A percentile compares a stretch with the other conserved stretches of the same genome.
phyloP scores from a whole-genome alignment of 2,888 invertebrate genomes.

The Trichogramma dendrolimi region DNA sequence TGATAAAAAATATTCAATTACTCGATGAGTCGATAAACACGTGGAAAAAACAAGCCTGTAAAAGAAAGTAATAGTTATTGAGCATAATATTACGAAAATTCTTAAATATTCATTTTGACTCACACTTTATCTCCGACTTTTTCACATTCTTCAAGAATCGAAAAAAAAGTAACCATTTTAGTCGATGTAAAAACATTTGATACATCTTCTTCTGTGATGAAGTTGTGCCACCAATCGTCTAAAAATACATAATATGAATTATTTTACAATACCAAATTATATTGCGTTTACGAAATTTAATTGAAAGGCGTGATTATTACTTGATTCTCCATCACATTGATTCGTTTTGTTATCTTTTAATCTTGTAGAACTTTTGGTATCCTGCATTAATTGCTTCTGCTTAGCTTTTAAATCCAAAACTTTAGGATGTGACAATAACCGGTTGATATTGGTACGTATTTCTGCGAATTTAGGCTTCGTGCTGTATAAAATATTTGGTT shows the following conservation, averaged over 20 bases:
- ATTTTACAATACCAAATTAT: neutral
- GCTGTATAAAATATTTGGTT: too few relatives aligned
- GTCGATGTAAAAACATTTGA: constrained; percentile 69
- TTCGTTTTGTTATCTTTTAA: too few relatives aligned
- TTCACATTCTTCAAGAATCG: constrained; percentile 83
- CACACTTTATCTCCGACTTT: constrained; percentile 90
- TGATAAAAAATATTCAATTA: constrained; percentile 18
- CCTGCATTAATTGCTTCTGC: too few relatives aligned
- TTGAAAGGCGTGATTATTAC: too few relatives aligned
- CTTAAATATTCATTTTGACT: constrained; percentile 44
- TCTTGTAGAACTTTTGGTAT: too few relatives aligned
- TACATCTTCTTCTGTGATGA: constrained; percentile 69
- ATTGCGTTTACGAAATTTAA: neutral
- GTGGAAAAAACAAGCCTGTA: constrained; percentile 24
- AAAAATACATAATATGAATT: neutral
- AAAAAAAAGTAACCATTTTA: constrained; percentile 75
- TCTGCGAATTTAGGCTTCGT: too few relatives aligned
- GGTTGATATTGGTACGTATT: too few relatives aligned
- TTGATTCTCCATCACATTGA: too few relatives aligned
- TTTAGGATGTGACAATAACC: too few relatives aligned
- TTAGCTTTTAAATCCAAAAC: too few relatives aligned
- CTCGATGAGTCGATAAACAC: constrained; percentile 11
- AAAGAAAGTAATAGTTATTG: neutral
- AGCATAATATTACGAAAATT: neutral
- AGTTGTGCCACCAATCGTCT: constrained; percentile 70